Conservation (phyloP, 2,888 invertebrate species). For the Trissoscelio sp. region DNA sequence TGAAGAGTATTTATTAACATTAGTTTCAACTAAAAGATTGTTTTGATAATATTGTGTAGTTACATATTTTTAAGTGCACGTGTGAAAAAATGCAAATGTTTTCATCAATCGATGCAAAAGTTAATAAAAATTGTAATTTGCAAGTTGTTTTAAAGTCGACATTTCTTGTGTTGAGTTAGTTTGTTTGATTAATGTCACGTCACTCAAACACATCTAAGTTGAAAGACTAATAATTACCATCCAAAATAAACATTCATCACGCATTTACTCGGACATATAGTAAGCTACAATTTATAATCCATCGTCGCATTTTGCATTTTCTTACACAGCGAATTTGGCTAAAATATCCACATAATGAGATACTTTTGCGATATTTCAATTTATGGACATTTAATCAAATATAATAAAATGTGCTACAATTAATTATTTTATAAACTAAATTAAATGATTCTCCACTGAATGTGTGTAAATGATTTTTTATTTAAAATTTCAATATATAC, state of each 20-base stretch:
- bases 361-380: not conserved
- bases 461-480: slow-evolving; percentile 14
- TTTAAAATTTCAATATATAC: not conserved
- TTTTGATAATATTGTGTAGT: too few species aligned
- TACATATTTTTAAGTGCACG: too few species aligned
- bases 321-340: slow-evolving; percentile 5
- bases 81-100: too few species aligned
- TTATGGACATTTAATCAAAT: not conserved
- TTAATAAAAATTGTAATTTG: too few species aligned
- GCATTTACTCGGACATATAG: slow-evolving; percentile 5
- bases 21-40: too few species aligned
- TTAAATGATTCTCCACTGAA: too few species aligned
- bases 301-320: slow-evolving; percentile 25
- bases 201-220: slow-evolving; percentile 32
- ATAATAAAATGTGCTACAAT: not conserved
- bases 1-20: too few species aligned
- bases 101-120: too few species aligned
- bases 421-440: not conserved
- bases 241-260: slow-evolving; percentile 44
- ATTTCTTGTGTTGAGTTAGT: slow-evolving; percentile 1
- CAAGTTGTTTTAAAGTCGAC: not conserved
- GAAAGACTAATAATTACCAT: slow-evolving; percentile 46
- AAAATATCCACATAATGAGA: slow-evolving; percentile 23
- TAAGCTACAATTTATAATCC: slow-evolving; percentile 28
- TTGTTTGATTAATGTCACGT: slow-evolving; percentile 44